Percentiles rank a stretch among this genome's conserved stretches.
Conservation (phyloP, 2,888 invertebrate genomes). For the Drosophila affinis region DNA sequence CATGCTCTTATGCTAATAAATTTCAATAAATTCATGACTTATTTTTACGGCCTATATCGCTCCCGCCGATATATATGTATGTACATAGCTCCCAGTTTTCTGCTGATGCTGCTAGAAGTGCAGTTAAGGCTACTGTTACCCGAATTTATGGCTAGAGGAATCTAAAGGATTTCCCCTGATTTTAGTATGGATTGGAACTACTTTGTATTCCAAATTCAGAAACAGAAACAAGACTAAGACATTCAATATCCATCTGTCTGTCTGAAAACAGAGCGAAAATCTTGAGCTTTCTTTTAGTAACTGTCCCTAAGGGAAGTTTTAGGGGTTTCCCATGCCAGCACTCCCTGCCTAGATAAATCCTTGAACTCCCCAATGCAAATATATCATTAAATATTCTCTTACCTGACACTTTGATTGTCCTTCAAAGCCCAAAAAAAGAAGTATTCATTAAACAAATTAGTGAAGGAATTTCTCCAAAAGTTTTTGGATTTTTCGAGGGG, state of each 20-base stretch:
- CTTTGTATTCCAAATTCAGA: neutral
- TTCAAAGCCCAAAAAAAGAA: constrained; percentile 7
- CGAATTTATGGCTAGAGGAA: constrained; percentile 47
- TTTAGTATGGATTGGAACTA: neutral
- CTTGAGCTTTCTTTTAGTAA: no score
- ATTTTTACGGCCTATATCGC: constrained; percentile 50
- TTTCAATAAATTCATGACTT: constrained; percentile 79
- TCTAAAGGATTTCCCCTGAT: neutral
- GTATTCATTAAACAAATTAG: constrained; percentile 12
- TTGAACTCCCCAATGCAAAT: neutral
- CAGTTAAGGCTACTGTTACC: constrained; percentile 48
- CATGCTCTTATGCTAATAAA: constrained; percentile 59
- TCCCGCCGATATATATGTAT: neutral
- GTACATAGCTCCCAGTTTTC: neutral
- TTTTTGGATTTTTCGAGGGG: neutral
- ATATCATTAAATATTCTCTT: neutral
- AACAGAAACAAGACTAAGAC: neutral
- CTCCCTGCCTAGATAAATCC: no score
- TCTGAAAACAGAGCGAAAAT: neutral
- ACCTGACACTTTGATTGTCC: neutral
- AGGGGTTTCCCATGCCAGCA: no score
- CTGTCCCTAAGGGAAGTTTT: no score
- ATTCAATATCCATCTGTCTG: neutral
- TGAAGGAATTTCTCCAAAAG: neutral
- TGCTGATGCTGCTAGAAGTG: constrained; percentile 26